Evolutionary conservation across 2,797 vertebrate genomes (phyloP).

Genomic region (Helostoma temminkii): DNA sequence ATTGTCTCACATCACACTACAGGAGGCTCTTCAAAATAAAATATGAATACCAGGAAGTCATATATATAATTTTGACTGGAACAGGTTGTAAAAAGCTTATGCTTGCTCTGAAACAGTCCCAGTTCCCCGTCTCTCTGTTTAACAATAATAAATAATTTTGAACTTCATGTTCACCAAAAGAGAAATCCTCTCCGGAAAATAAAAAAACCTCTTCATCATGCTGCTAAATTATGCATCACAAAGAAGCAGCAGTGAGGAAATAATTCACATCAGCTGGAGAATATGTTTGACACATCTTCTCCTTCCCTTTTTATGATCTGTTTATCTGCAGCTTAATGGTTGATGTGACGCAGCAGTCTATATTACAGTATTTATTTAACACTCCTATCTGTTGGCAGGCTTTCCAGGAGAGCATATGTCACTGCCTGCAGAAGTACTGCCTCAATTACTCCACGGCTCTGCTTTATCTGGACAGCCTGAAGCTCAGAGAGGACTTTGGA

Average conservation of each 20-base stretch:
- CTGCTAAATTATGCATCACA: conserved; percentile 4
- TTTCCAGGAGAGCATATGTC: conserved; percentile 89
- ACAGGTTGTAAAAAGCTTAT: too few relatives aligned
- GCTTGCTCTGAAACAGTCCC: neutral
- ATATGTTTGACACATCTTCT: neutral
- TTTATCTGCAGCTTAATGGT: conserved; percentile 29
- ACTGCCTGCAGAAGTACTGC: conserved; percentile 93
- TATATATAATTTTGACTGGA: neutral
- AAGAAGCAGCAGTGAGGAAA: neutral
- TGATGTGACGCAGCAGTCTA: conserved; percentile 17
- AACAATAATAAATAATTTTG: neutral
- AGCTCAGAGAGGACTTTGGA: conserved; percentile 90
- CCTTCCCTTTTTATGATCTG: conserved; percentile 16
- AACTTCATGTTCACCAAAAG: neutral
- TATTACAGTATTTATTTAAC: conserved; percentile 14
- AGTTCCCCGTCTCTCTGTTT: too few relatives aligned
- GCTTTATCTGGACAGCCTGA: conserved; percentile 92
- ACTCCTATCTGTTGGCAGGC: conserved; percentile 79
- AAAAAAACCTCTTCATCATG: neutral
- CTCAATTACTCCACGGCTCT: conserved; percentile 91
- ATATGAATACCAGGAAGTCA: neutral
- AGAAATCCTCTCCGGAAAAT: neutral
- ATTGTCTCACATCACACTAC: neutral
- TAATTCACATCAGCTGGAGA: neutral
- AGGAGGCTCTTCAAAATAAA: conserved; percentile 3